Evolutionary conservation across 2,797 vertebrate species (phyloP).

Genomic region (Neostethus bicornis): DNA sequence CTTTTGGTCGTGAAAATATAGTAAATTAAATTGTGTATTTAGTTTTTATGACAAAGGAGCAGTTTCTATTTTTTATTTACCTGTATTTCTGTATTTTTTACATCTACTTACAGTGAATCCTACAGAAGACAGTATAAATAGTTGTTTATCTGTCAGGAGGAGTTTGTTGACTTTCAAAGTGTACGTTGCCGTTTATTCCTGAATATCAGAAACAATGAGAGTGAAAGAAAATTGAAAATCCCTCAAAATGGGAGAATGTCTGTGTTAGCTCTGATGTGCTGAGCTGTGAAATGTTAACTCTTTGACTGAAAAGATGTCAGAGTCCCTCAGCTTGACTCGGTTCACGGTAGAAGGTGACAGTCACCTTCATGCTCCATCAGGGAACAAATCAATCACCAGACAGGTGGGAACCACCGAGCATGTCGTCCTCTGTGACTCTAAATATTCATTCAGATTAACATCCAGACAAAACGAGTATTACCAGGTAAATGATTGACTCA

Average conservation of each 20-base stretch:
- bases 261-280: slow-evolving; percentile 1
- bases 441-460: slow-evolving; percentile 62
- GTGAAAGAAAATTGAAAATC: background rate
- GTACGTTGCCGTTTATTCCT: background rate
- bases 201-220: background rate
- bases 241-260: background rate
- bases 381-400: slow-evolving; percentile 59
- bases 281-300: slow-evolving; percentile 35
- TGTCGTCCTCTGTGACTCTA: slow-evolving; percentile 41
- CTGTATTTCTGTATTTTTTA: no score
- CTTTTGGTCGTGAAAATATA: no score
- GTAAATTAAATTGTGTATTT: no score
- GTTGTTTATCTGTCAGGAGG: no score
- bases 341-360: slow-evolving; percentile 46
- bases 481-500: slow-evolving; percentile 52
- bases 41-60: no score
- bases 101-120: no score
- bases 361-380: slow-evolving; percentile 66
- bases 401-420: slow-evolving; percentile 47
- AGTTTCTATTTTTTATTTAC: no score
- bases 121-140: no score
- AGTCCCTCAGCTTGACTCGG: slow-evolving; percentile 29
- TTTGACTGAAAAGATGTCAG: slow-evolving; percentile 30
- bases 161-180: slow-evolving; percentile 30
- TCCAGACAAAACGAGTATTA: slow-evolving; percentile 43